phyloP scores from a whole-genome alignment of 2,113 vertebrate genomes.

The Hyperopisus bebe region DNA sequence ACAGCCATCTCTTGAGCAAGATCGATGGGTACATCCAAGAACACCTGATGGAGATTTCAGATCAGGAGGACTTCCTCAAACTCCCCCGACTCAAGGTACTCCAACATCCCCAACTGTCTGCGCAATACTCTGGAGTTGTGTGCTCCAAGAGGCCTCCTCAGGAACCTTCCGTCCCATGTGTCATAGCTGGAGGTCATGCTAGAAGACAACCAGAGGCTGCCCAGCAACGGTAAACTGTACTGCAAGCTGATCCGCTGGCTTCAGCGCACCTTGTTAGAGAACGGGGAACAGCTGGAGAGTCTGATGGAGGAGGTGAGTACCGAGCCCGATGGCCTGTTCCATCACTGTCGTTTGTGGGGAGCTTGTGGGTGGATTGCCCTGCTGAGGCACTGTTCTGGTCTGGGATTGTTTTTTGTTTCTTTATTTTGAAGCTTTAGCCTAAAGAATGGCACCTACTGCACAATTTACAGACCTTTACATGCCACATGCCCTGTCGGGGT shows the following conservation, averaged over 20 bases:
- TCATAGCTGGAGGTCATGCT: slow-evolving; percentile 94
- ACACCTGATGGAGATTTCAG: slow-evolving; percentile 84
- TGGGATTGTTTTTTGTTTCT: slow-evolving; percentile 58
- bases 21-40: slow-evolving; percentile 92
- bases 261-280: slow-evolving; percentile 95
- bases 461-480: slow-evolving; percentile 72
- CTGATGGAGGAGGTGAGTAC: slow-evolving; percentile 98
- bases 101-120: neutral
- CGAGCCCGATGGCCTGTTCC: slow-evolving; percentile 15
- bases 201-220: slow-evolving; percentile 89
- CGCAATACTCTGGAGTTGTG: neutral
- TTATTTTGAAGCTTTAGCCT: slow-evolving; percentile 68
- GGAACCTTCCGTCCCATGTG: neutral
- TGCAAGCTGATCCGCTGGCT: slow-evolving; percentile 99
- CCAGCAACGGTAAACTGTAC: slow-evolving; percentile 95
- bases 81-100: slow-evolving; percentile 91
- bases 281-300: slow-evolving; percentile 85
- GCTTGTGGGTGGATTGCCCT: neutral
- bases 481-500: slow-evolving; percentile 83
- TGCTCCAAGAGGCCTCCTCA: neutral
- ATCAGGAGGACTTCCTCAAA: slow-evolving; percentile 97
- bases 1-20: slow-evolving; percentile 77
- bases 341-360: slow-evolving; percentile 5
- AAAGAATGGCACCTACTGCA: slow-evolving; percentile 76
- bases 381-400: slow-evolving; percentile 36